These are phyloP conservation scores for Euclidia mi DNA, from an alignment of 2,888 invertebrate genomes.

Conservation along the genomic window DNA sequence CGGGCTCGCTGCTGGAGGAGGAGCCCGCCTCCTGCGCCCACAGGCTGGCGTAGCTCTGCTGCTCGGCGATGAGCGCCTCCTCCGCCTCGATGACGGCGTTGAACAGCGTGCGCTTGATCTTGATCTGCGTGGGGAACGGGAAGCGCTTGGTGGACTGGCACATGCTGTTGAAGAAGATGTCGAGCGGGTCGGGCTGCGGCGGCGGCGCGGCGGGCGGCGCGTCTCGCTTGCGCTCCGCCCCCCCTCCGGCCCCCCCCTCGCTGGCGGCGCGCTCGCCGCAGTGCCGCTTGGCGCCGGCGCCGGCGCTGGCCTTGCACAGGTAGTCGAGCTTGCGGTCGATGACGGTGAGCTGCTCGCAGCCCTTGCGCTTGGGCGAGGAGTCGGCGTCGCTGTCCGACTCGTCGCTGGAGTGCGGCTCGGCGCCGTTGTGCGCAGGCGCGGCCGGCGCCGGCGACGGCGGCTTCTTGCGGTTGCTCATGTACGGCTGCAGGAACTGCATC, in stretches of 20 bases:
- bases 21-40: conserved; percentile 74
- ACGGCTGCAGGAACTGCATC: conserved; percentile 86
- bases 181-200: conserved; percentile 73
- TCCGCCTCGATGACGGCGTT: conserved; percentile 80
- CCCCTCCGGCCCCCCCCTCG: conserved; percentile 25
- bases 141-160: conserved; percentile 84
- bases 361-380: conserved; percentile 64
- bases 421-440: conserved; percentile 38
- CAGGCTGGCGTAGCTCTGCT: conserved; percentile 80
- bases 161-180: conserved; percentile 86
- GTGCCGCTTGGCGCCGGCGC: conserved; percentile 57
- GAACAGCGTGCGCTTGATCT: conserved; percentile 80
- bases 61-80: conserved; percentile 81
- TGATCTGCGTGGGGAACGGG: conserved; percentile 80
- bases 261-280: conserved; percentile 47
- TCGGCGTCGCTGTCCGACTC: conserved; percentile 62
- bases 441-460: conserved; percentile 58
- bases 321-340: conserved; percentile 77
- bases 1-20: conserved; percentile 65
- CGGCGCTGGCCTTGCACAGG: conserved; percentile 67
- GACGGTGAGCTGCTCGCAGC: conserved; percentile 63
- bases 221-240: conserved; percentile 25
- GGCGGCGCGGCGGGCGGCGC: conserved; percentile 22
- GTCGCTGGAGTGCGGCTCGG: conserved; percentile 43
- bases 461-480: conserved; percentile 84